phyloP scores from a whole-genome alignment of 1,140 invertebrate species.

The Orius laevigatus region DNA sequence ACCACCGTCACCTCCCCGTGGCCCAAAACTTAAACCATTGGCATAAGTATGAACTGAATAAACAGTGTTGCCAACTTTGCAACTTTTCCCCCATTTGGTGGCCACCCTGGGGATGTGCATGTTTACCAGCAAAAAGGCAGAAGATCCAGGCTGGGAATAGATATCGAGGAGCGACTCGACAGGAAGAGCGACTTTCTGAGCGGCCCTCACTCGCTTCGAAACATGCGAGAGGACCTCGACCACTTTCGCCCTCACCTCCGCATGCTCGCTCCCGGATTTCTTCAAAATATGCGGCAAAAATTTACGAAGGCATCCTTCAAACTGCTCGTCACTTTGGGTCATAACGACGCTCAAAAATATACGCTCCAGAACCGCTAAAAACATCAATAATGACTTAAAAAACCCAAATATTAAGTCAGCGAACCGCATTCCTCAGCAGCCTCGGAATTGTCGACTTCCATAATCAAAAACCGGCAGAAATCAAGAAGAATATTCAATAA shows the following conservation, averaged over 20 bases:
- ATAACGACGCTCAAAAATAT: slow-evolving; percentile 76
- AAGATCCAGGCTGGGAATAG: slow-evolving; percentile 31
- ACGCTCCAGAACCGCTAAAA: slow-evolving; percentile 44
- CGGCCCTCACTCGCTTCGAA: slow-evolving; percentile 72
- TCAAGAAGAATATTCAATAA: too few species aligned
- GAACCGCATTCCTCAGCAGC: too few species aligned
- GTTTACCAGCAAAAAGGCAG: background rate
- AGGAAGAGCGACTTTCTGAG: slow-evolving; percentile 67
- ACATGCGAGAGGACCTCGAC: slow-evolving; percentile 88
- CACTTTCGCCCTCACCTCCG: slow-evolving; percentile 72
- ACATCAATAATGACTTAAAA: background rate
- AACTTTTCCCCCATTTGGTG: too few species aligned
- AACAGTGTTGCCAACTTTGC: too few species aligned
- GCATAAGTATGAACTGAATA: too few species aligned
- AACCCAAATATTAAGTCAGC: too few species aligned
- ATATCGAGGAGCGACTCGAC: slow-evolving; percentile 64
- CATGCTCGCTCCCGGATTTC: slow-evolving; percentile 72
- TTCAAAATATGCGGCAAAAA: slow-evolving; percentile 74
- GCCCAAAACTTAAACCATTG: too few species aligned
- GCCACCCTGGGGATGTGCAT: background rate
- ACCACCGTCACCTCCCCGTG: too few species aligned
- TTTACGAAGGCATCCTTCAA: slow-evolving; percentile 59
- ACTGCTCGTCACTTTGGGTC: slow-evolving; percentile 73
- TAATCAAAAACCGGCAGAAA: too few species aligned
- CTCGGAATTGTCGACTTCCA: too few species aligned